Evolutionary conservation across 2,888 invertebrate genomes (phyloP), one percentile per base, ranked within the genome.

Genomic region (Mythimna albipuncta): DNA sequence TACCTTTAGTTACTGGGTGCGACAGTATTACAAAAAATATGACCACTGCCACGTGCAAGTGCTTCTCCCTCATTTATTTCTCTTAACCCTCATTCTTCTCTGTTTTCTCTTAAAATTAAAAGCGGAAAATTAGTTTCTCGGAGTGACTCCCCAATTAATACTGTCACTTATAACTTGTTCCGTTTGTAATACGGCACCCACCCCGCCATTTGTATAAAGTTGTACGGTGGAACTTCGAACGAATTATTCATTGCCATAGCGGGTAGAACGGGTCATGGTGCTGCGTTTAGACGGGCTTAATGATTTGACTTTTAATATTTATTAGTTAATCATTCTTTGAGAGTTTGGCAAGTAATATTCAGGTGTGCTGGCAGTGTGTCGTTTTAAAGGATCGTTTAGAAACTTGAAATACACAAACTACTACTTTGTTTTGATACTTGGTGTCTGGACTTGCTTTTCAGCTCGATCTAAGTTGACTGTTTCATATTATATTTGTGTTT

Each of bases 191-290:
- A 81, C 82, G 81, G 85, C 83, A 88, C 87, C 88, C 86, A 91
- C 92, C 91, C 83, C 87, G 88, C 91, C 92, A 93, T 94, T 94
- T 94, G 92, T 94, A 90, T 89, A 92, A 93, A 94, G 90, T 94
- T 93, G 88, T 84, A 85, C 90, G 83, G 91, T 87, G 85, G 88
- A 94, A 94, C 90, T 94, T 93, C 89, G 89, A 87, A 88, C 90
- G 89, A 93, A 94, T 94, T 94, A 94, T 94, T 94, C 94, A 94
- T 93, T 90, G 91, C 91, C 88, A 89, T 91, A 84, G 89, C 85
- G 90, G 89, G 91, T 91, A 90, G 90, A 91, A 90, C 84, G 88
- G 88, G 90, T 85, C 90, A 88, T 90, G 90, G 85, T 79, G 72
- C 70, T 69, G 74, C 65, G 57, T 77, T 85, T 77, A 78, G 79